A percentile compares a stretch with the other conserved stretches of the same genome.
Evolutionary conservation across 2,888 invertebrate species (phyloP).

Genomic region (Lasioglossum lativentre): DNA sequence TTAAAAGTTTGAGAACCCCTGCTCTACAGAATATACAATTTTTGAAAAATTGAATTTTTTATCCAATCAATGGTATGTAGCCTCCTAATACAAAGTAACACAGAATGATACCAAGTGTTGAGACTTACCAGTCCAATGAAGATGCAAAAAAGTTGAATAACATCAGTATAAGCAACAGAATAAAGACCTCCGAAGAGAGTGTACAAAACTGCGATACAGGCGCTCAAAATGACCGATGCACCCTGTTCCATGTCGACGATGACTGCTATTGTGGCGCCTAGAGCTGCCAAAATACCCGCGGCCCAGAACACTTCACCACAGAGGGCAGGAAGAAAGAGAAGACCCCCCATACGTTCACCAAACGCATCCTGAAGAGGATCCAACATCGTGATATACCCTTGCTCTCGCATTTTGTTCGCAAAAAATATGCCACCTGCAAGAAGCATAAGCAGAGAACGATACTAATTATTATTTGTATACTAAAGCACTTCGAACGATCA

Average conservation of each 20-base stretch:
- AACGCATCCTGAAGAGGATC: conserved; percentile 99
- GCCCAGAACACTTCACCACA: conserved; percentile 99
- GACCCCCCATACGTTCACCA: conserved; percentile 98
- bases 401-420: conserved; percentile 98
- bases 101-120: not conserved
- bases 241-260: conserved; percentile 98
- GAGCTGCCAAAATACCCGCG: conserved; percentile 97
- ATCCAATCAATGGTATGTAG: not conserved
- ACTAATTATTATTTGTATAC: not conserved
- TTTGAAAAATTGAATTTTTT: not conserved
- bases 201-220: conserved; percentile 98
- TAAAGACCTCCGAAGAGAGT: conserved; percentile 99
- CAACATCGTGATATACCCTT: conserved; percentile 99
- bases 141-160: conserved; percentile 98
- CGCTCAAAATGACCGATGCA: conserved; percentile 96
- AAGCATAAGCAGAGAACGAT: not conserved
- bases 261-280: conserved; percentile 98
- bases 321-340: conserved; percentile 97
- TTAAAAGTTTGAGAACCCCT: too few relatives aligned
- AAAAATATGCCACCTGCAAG: conserved; percentile 96
- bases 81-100: not conserved
- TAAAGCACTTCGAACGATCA: not conserved
- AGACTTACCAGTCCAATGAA: conserved; percentile 94
- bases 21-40: not conserved
- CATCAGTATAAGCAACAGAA: conserved; percentile 99